A percentile compares a stretch with the other conserved stretches of the same genome.
These are phyloP conservation scores for Aythya fuligula DNA, from an alignment of 2,797 vertebrate species.

Conservation along the genomic window DNA sequence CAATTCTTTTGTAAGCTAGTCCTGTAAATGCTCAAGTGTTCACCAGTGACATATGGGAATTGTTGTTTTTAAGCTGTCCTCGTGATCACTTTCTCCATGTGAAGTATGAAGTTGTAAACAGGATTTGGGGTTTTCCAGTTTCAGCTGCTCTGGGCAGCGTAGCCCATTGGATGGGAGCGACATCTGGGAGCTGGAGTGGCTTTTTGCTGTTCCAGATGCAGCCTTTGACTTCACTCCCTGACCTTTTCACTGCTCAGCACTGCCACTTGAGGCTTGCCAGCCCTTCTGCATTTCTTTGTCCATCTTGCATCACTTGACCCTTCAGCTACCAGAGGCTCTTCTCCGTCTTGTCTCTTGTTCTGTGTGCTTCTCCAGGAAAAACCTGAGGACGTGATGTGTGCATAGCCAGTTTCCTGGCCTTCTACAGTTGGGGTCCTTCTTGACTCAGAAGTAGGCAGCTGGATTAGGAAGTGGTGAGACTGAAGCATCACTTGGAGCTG, in stretches of 20 bases:
- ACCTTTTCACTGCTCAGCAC: slow-evolving; percentile 24
- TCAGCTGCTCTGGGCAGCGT: not conserved
- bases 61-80: not conserved
- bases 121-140: not conserved
- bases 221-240: slow-evolving; percentile 27
- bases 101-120: slow-evolving; percentile 22
- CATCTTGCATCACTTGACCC: not conserved
- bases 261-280: slow-evolving; percentile 6
- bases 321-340: not conserved
- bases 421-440: not conserved
- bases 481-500: not conserved
- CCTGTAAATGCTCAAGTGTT: not conserved
- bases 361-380: not conserved
- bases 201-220: slow-evolving; percentile 15
- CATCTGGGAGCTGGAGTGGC: not conserved
- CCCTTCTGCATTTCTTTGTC: not conserved
- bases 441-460: not conserved
- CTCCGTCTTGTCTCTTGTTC: not conserved
- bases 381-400: not conserved
- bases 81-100: not conserved
- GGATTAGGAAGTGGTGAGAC: not conserved
- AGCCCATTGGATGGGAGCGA: not conserved
- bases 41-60: not conserved
- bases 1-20: not conserved
- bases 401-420: not conserved